Base-by-base conservation (phyloP, 2,888 invertebrate species). In the Sthenelais limicola region DNA sequence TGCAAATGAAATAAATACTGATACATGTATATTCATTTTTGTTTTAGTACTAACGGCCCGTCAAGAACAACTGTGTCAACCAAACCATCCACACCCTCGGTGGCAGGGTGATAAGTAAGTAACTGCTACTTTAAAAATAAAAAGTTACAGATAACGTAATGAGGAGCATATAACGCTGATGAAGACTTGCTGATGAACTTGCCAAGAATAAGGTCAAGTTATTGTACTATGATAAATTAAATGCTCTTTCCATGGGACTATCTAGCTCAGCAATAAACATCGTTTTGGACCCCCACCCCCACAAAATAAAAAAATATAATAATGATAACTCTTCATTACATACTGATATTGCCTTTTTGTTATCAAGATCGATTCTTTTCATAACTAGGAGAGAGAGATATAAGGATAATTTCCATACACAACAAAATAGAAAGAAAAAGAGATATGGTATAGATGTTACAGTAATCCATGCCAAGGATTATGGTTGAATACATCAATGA, bases 41-140 rank as follows among this genome's bases (percentile, higher is more conserved):
- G 9, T 68, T 68, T 12, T 52, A 68, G 68, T 52, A n/a, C 21
- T 68, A n/a, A n/a, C 82, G 0, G 78, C 77, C 35, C 72, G 84
- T n/a, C 58, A 83, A 24, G 85, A 83, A 56, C 24, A 69, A 1
- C 77, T 86, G 1, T 78, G 85, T 0, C 76, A 79, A 51, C 74
- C 78, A 0, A 85, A 84, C 74, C 74, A 68, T 12, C 80, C 80
- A 47, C 80, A 80, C 48, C 71, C 79, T 32, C 68, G 76, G 2
- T 85, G 81, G 68, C 68, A 73, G 24, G 80, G 77, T 38, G 82
- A 82, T 62, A 79, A 80, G 15, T 68, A 33, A 68, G 68, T 68
- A 26, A 56, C 56, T n/a, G 35, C 21, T 35, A n/a, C 32, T 33
- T 9, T 21, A 9, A 15, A 12, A 15, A 52, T 15, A 9, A 24